Evolutionary conservation across 2,888 invertebrate genomes (phyloP).

Genomic region (Trachelus iudaicus): DNA sequence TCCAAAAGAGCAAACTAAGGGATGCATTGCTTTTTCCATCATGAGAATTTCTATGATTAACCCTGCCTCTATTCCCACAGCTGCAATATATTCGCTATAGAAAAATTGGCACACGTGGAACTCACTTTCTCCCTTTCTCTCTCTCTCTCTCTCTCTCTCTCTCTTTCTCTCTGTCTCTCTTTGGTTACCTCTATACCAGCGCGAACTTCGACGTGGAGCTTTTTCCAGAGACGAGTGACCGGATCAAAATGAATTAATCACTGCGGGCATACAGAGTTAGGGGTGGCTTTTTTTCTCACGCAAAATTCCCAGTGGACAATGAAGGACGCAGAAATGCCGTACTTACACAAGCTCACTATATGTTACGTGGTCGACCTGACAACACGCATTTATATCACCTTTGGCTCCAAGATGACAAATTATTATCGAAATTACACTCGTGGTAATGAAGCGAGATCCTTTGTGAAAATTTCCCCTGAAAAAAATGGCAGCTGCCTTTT

Average conservation of each 20-base stretch:
- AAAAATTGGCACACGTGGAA: conserved; percentile 10
- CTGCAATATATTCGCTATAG: neutral
- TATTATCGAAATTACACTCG: conserved; percentile 17
- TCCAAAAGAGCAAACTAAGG: neutral
- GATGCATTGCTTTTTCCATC: neutral
- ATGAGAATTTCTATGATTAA: neutral
- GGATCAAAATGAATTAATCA: neutral
- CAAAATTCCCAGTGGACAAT: neutral
- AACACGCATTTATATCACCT: conserved; percentile 27
- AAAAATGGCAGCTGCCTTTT: neutral
- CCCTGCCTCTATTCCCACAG: neutral
- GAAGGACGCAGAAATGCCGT: neutral
- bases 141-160: neutral
- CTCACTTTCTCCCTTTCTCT: conserved; percentile 6
- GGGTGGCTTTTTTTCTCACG: neutral
- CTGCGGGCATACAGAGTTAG: neutral
- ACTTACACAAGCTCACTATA: neutral
- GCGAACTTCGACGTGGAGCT: neutral
- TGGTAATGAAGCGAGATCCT: neutral
- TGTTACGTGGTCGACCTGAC: conserved; percentile 10
- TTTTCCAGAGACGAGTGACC: neutral
- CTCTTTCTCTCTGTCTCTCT: conserved; percentile 2
- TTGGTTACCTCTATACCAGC: neutral
- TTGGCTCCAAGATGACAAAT: conserved; percentile 34
- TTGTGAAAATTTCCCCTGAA: neutral